Evolutionary conservation across 2,797 vertebrate genomes (phyloP), one percentile per base, ranked within the genome.

Genomic region (Halcyon chelicuti): DNA sequence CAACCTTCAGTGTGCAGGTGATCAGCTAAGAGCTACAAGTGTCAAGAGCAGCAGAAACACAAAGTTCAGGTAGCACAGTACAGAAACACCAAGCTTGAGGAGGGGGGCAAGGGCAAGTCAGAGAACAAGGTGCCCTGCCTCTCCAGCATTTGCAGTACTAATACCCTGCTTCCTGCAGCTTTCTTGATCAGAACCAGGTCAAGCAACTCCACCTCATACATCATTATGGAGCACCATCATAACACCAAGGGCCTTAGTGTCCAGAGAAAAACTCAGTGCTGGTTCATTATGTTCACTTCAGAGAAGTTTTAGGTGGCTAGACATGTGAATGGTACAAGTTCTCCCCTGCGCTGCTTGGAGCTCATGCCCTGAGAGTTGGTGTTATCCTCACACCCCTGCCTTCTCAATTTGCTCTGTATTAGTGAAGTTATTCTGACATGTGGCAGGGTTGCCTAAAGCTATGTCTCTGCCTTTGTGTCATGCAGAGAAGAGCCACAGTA

Each of bases 201-300:
- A 44, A n/a, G 35, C 51, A 79, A 11, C 7, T 37, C 33, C 62
- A 63, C 44, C 31, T 54, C 1, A 0, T n/a, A 3, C 10, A 9
- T 39, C 21, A 8, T 42, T 40, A 31, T 0, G 0, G 58, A 73
- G 21, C 19, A 4, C 28, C 31, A 26, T 22, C 1, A 0, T 47
- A 58, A 79, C 42, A 28, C 13, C n/a, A 44, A 18, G 12, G 40
- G 4, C 51, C 11, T 44, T 9, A 13, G 20, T 31, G 15, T 40
- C 33, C 20, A 42, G 44, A n/a, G 35, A 7, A 49, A 55, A 90
- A 25, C 19, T 66, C 46, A 44, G 23, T 1, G 0, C n/a, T 0
- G 0, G 8, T 29, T 33, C 52, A 61, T 44, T 49, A 39, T 1
- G 0, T 51, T 57, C 25, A 25, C 40, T 51, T 90, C 46, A 26